phyloP scores from a whole-genome alignment of 2,888 invertebrate genomes.

The Rhamnusium bicolor region DNA sequence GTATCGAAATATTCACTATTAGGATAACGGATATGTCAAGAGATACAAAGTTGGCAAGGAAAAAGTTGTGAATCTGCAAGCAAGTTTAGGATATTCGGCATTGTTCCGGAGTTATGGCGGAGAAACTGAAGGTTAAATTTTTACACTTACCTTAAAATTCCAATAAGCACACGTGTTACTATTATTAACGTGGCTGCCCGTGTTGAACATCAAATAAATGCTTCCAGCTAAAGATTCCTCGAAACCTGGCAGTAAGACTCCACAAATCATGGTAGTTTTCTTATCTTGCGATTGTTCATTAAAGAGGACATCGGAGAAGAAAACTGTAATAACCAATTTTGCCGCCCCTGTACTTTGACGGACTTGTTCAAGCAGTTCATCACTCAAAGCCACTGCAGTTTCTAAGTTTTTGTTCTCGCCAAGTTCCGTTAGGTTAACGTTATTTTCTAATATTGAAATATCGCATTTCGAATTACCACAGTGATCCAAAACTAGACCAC shows the following conservation, averaged over 20 bases:
- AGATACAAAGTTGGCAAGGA: too few relatives aligned
- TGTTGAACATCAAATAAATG: slow-evolving; percentile 73
- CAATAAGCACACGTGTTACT: slow-evolving; percentile 52
- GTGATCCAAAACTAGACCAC: slow-evolving; percentile 69
- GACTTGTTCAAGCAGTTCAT: slow-evolving; percentile 50
- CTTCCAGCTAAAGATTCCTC: slow-evolving; percentile 72
- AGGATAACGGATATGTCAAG: too few relatives aligned
- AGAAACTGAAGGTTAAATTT: too few relatives aligned
- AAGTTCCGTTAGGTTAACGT: slow-evolving; percentile 36
- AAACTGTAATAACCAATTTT: slow-evolving; percentile 50
- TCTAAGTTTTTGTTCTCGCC: slow-evolving; percentile 32
- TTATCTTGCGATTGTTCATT: slow-evolving; percentile 43
- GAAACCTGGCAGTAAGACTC: slow-evolving; percentile 74
- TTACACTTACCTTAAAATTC: slow-evolving; percentile 57
- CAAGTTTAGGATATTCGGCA: too few relatives aligned
- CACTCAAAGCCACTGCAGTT: slow-evolving; percentile 52
- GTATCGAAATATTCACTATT: too few relatives aligned
- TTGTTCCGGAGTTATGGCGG: too few relatives aligned
- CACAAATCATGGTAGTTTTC: slow-evolving; percentile 71
- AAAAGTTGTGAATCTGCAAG: too few relatives aligned
- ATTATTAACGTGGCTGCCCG: slow-evolving; percentile 38
- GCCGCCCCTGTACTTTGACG: slow-evolving; percentile 30
- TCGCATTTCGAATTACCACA: slow-evolving; percentile 64
- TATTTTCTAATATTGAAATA: slow-evolving; percentile 22
- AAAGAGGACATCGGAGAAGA: slow-evolving; percentile 55